A percentile compares a stretch with the other conserved stretches of the same genome.
Conservation (phyloP, 1,140 invertebrate genomes). For the Choristoneura fumiferana region DNA sequence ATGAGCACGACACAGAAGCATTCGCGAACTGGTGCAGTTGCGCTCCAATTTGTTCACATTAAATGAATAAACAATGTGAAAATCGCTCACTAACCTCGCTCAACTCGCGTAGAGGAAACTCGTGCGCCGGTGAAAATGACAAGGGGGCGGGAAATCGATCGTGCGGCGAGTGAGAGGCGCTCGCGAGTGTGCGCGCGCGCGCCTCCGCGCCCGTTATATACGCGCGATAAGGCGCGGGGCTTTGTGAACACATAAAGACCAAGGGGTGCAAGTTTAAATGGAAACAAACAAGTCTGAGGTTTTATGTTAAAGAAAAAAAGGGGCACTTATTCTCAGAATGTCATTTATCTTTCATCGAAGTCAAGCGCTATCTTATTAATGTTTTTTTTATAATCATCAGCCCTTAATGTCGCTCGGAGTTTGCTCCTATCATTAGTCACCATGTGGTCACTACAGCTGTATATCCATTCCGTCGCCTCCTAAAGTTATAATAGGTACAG, state of each 20-base stretch:
- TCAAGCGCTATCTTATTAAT: no score
- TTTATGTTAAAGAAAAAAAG: no score
- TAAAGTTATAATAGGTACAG: no score
- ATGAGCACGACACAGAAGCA: constrained; percentile 21
- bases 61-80: constrained; percentile 45
- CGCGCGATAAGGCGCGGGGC: constrained; percentile 44
- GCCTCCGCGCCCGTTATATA: constrained; percentile 53
- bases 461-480: no score
- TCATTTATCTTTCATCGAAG: no score
- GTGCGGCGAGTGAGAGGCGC: constrained; percentile 45
- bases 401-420: no score
- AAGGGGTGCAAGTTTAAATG: constrained; percentile 4
- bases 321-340: no score
- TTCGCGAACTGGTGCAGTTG: constrained; percentile 23
- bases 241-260: constrained; percentile 20
- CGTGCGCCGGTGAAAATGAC: constrained; percentile 52
- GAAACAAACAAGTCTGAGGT: neutral
- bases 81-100: constrained; percentile 60
- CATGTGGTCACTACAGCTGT: no score
- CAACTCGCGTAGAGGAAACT: constrained; percentile 47
- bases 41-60: constrained; percentile 37
- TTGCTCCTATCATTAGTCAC: no score
- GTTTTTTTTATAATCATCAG: no score
- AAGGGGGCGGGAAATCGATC: constrained; percentile 62
- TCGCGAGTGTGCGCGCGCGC: constrained; percentile 69